Percentiles rank a stretch among this genome's conserved stretches.
Conservation (phyloP, 2,113 vertebrate species). For the Varanus komodoensis region DNA sequence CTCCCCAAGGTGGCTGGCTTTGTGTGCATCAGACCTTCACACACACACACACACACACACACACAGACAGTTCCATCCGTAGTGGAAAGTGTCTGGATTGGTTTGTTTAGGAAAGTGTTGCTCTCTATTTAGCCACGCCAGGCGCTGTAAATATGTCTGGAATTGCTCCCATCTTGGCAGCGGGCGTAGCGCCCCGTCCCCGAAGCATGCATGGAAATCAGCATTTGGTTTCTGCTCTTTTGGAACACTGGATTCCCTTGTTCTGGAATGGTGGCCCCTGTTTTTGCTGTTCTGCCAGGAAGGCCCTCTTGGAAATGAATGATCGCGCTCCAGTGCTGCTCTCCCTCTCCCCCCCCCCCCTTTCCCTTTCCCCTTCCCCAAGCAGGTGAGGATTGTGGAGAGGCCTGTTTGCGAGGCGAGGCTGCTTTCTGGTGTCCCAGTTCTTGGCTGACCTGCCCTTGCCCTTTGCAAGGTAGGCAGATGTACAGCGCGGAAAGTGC, state of each 20-base stretch:
- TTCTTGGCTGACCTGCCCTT: neutral
- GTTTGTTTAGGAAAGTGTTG: neutral
- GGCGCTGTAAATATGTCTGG: neutral
- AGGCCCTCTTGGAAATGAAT: conserved; percentile 12
- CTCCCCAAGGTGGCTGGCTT: neutral
- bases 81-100: neutral
- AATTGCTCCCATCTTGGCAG: neutral
- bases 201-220: neutral
- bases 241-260: neutral
- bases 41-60: too few species aligned
- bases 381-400: neutral
- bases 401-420: neutral
- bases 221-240: neutral
- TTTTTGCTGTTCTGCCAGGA: fast-evolving
- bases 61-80: neutral
- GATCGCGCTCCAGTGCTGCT: too few species aligned
- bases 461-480: neutral
- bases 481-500: neutral
- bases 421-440: neutral
- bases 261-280: neutral
- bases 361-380: too few species aligned
- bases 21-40: neutral
- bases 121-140: too few species aligned
- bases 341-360: neutral
- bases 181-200: too few species aligned